phyloP scores from a whole-genome alignment of 1,140 invertebrate genomes.

The Cotesia typhae region DNA sequence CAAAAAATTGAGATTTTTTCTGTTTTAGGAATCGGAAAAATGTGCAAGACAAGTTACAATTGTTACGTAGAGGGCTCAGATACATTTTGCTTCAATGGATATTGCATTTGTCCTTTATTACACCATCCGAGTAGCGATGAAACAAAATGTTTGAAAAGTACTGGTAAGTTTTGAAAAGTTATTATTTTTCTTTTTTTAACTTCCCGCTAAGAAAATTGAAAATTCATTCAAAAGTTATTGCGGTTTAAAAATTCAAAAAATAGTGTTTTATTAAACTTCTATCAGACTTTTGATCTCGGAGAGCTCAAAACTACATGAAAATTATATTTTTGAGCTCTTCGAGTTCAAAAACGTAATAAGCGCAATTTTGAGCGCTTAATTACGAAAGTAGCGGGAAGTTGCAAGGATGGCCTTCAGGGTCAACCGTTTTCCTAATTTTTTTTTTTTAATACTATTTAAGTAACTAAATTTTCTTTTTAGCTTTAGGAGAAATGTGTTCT shows the following conservation, averaged over 20 bases:
- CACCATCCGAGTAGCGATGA: conserved; percentile 50
- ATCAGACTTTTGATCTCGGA: no score
- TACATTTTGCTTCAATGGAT: conserved; percentile 48
- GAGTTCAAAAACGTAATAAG: no score
- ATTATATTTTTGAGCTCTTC: no score
- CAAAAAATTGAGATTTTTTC: neutral
- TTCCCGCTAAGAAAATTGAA: no score
- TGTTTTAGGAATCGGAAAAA: conserved; percentile 49
- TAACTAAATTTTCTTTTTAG: conserved; percentile 40
- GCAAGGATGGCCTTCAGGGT: no score
- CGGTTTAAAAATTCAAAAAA: no score
- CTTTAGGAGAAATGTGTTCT: conserved; percentile 46
- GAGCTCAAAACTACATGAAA: no score
- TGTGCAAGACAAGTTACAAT: conserved; percentile 50
- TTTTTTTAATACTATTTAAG: conserved; percentile 1
- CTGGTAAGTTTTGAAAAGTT: conserved; percentile 44
- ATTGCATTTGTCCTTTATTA: conserved; percentile 50
- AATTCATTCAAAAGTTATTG: no score
- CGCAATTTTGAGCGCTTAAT: no score
- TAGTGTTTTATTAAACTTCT: no score
- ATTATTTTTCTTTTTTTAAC: neutral
- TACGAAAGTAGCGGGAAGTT: no score
- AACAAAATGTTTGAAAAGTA: conserved; percentile 50
- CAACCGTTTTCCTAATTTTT: no score
- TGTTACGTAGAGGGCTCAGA: conserved; percentile 52